Conservation (phyloP, 2,888 invertebrate genomes). For the Willowsia nigromaculata region DNA sequence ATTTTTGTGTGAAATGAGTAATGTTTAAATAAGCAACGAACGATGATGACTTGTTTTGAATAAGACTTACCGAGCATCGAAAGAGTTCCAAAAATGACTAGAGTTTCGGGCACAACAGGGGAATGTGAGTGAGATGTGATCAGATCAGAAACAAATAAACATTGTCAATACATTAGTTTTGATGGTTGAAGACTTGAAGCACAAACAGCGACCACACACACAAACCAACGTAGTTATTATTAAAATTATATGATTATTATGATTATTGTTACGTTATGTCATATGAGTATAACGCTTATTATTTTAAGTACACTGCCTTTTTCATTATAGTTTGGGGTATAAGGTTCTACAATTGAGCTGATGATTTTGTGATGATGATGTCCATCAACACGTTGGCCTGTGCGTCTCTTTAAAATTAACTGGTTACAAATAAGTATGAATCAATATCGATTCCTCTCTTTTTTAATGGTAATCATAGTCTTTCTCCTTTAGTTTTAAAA, state of each 20-base stretch:
- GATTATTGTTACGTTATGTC: not conserved
- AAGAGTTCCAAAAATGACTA: slow-evolving; percentile 99
- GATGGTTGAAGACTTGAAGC: slow-evolving; percentile 53
- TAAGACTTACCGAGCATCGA: slow-evolving; percentile 96
- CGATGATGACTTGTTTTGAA: slow-evolving; percentile 56
- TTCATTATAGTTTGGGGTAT: not conserved
- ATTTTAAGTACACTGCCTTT: not conserved
- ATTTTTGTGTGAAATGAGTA: slow-evolving; percentile 54
- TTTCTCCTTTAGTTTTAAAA: not conserved
- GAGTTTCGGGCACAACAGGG: slow-evolving; percentile 80
- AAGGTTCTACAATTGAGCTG: not conserved
- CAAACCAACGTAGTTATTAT: slow-evolving; percentile 41
- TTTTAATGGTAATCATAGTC: not conserved
- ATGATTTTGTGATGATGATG: not conserved
- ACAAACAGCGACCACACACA: slow-evolving; percentile 40
- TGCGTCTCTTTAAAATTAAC: not conserved
- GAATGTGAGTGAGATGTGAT: slow-evolving; percentile 79
- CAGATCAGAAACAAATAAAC: slow-evolving; percentile 79
- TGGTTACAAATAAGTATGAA: not conserved
- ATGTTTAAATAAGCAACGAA: slow-evolving; percentile 63
- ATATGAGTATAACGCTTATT: not conserved
- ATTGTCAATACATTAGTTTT: slow-evolving; percentile 78
- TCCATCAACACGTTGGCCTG: not conserved
- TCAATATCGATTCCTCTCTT: not conserved
- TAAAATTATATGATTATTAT: not conserved